phyloP scores from a whole-genome alignment of 2,888 invertebrate genomes.

The Lycia hirtaria region DNA sequence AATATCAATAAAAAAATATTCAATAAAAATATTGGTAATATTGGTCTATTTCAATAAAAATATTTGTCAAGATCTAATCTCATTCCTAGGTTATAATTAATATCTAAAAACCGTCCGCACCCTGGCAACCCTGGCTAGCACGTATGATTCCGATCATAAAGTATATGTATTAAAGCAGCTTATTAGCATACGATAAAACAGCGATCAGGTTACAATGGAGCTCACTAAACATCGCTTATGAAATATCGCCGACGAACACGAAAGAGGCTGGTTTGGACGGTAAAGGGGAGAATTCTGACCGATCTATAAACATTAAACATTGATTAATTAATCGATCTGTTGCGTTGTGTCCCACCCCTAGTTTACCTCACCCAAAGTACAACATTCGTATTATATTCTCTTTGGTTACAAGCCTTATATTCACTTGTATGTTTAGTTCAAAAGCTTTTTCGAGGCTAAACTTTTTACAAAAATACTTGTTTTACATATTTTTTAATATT shows the following conservation, averaged over 20 bases:
- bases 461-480: no score
- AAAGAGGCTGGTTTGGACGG: slow-evolving; percentile 54
- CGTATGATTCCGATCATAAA: slow-evolving; percentile 52
- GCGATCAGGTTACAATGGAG: slow-evolving; percentile 70
- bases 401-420: no score
- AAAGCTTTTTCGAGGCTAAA: no score
- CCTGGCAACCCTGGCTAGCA: slow-evolving; percentile 32
- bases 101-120: background rate
- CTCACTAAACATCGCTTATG: slow-evolving; percentile 63
- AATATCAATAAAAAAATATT: no score
- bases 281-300: slow-evolving; percentile 18
- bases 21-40: no score
- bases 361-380: no score
- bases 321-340: background rate
- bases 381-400: no score
- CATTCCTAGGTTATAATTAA: no score
- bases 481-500: no score
- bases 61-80: no score
- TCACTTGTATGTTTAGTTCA: no score
- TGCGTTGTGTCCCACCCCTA: background rate
- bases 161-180: slow-evolving; percentile 62
- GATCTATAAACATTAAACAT: background rate
- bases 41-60: no score
- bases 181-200: slow-evolving; percentile 53
- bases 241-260: slow-evolving; percentile 63